phyloP scores from a whole-genome alignment of 2,888 invertebrate species.

The Sabatieria punctata region DNA sequence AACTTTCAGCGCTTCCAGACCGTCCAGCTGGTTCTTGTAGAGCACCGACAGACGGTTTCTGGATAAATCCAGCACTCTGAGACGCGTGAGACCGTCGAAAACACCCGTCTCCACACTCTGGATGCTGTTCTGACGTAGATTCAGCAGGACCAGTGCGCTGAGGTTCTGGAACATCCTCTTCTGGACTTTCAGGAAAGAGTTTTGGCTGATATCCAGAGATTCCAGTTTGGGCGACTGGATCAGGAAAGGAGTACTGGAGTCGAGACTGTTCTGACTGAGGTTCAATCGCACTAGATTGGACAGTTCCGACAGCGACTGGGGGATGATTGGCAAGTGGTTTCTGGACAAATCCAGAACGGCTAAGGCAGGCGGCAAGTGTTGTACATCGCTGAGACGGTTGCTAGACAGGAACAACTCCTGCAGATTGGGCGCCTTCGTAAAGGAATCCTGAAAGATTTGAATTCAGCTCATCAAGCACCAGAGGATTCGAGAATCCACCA shows the following conservation, averaged over 20 bases:
- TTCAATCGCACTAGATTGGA: not conserved
- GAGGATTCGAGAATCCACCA: too few relatives aligned
- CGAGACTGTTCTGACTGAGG: not conserved
- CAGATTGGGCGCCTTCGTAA: too few relatives aligned
- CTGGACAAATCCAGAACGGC: not conserved
- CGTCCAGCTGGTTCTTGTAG: too few relatives aligned
- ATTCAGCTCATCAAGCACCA: too few relatives aligned
- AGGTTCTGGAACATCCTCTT: not conserved
- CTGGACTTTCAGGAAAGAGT: not conserved
- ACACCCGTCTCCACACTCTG: too few relatives aligned
- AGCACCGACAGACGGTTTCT: too few relatives aligned
- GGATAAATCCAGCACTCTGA: too few relatives aligned
- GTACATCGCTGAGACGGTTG: not conserved
- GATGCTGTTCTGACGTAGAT: not conserved
- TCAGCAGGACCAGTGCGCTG: not conserved
- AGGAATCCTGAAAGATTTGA: too few relatives aligned
- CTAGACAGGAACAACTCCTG: too few relatives aligned
- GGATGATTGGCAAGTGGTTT: not conserved
- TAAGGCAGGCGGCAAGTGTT: not conserved
- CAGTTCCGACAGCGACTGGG: not conserved
- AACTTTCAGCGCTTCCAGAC: too few relatives aligned
- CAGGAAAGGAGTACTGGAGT: not conserved
- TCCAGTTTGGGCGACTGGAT: not conserved
- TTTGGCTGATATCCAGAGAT: slow-evolving; percentile 7
- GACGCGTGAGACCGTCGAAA: too few relatives aligned